Conservation (phyloP, 2,113 vertebrate genomes). For the Proterorhinus semilunaris region DNA sequence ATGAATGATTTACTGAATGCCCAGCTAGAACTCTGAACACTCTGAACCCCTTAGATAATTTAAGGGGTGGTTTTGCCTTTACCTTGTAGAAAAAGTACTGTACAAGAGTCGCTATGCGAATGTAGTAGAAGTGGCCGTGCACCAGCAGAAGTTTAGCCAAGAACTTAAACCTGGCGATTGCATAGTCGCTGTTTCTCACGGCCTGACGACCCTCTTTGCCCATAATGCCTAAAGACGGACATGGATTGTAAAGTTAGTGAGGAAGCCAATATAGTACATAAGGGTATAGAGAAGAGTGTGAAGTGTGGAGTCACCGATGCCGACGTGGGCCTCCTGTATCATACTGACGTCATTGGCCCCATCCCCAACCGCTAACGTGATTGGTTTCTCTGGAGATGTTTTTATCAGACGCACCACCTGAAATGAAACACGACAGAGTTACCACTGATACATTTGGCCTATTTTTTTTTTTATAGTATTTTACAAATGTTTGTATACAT, state of each 20-base stretch:
- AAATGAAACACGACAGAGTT: slow-evolving; percentile 13
- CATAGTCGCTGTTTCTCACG: slow-evolving; percentile 99
- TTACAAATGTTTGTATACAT: too few relatives aligned
- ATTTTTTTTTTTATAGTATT: too few relatives aligned
- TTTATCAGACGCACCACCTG: slow-evolving; percentile 95
- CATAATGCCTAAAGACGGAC: slow-evolving; percentile 86
- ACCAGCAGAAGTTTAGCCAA: slow-evolving; percentile 96
- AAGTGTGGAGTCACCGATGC: slow-evolving; percentile 84
- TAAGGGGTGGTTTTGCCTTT: not conserved
- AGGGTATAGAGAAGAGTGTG: not conserved
- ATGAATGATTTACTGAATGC: too few relatives aligned
- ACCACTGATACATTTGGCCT: too few relatives aligned
- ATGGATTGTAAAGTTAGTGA: not conserved
- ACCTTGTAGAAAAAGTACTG: slow-evolving; percentile 99
- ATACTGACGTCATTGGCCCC: slow-evolving; percentile 98
- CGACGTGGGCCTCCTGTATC: slow-evolving; percentile 97
- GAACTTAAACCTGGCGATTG: slow-evolving; percentile 97
- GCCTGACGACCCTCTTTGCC: slow-evolving; percentile 98
- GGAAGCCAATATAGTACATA: not conserved
- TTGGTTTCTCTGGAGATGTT: slow-evolving; percentile 94
- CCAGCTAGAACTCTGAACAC: too few relatives aligned
- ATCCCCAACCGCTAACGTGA: slow-evolving; percentile 91
- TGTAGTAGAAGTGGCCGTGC: slow-evolving; percentile 99
- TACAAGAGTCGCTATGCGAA: slow-evolving; percentile 98
- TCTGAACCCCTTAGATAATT: too few relatives aligned